Conservation (phyloP, 2,888 invertebrate species). For the Amiota communis region DNA sequence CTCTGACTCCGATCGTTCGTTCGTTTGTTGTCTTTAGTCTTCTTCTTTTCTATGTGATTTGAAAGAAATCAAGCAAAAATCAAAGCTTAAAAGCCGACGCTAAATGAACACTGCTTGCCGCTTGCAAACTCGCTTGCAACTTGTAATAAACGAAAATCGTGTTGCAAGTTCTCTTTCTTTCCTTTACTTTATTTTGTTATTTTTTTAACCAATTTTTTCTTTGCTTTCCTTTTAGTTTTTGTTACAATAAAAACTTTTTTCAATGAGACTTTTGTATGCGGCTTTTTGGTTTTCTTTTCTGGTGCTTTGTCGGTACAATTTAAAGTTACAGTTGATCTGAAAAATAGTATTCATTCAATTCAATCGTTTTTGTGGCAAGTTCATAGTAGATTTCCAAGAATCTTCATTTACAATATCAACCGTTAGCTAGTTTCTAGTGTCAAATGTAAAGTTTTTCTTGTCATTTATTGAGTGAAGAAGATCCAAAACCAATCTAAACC, state of each 20-base stretch:
- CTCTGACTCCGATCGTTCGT: not conserved
- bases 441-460: not conserved
- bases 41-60: constrained; percentile 48
- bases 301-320: not conserved
- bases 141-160: constrained; percentile 24
- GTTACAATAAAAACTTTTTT: not conserved
- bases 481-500: too few species aligned
- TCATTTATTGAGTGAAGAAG: constrained; percentile 12
- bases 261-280: not conserved
- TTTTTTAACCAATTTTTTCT: constrained; percentile 9
- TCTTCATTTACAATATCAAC: too few species aligned
- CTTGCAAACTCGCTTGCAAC: not conserved
- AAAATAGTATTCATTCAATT: too few species aligned
- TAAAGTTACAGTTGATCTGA: too few species aligned
- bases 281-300: not conserved
- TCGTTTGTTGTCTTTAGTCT: not conserved
- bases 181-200: not conserved
- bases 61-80: constrained; percentile 72
- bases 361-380: too few species aligned
- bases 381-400: too few species aligned
- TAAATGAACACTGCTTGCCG: not conserved
- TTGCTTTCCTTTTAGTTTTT: not conserved
- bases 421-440: too few species aligned
- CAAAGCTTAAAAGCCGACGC: constrained; percentile 61
- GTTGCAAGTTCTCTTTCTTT: not conserved